A percentile compares a stretch with the other conserved stretches of the same genome.
Conservation (phyloP, 2,888 invertebrate genomes). For the Cerastis leucographa region DNA sequence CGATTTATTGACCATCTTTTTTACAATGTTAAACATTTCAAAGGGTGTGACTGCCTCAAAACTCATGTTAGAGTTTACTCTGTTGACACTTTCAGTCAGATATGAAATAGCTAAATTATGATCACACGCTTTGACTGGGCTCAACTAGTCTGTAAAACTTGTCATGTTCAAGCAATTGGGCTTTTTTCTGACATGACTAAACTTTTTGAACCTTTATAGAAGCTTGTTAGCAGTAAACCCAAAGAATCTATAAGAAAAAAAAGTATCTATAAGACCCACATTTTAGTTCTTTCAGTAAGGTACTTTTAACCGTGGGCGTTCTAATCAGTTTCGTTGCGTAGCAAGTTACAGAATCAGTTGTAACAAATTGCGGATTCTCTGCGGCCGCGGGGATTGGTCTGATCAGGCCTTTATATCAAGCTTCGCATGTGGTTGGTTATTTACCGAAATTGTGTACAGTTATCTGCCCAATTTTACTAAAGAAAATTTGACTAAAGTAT, state of each 20-base stretch:
- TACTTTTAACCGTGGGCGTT: constrained; percentile 13
- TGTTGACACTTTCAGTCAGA: too few species aligned
- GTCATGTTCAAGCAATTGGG: constrained; percentile 12
- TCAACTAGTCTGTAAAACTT: constrained; percentile 9
- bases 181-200: constrained; percentile 5
- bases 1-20: too few species aligned
- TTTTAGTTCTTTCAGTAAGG: neutral
- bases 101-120: too few species aligned
- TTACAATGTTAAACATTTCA: too few species aligned
- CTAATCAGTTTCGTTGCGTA: constrained; percentile 11
- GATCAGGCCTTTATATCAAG: constrained; percentile 25
- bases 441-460: too few species aligned
- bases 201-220: constrained; percentile 17
- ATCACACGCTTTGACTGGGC: too few species aligned
- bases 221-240: constrained; percentile 13
- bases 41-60: too few species aligned
- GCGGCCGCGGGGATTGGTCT: constrained; percentile 32
- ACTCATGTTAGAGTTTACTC: too few species aligned
- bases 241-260: constrained; percentile 13
- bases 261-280: neutral
- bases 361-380: constrained; percentile 16
- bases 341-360: constrained; percentile 20
- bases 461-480: too few species aligned
- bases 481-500: too few species aligned
- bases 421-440: too few species aligned